Evolutionary conservation across 2,113 vertebrate species (phyloP).

Genomic region (Electrona antarctica): DNA sequence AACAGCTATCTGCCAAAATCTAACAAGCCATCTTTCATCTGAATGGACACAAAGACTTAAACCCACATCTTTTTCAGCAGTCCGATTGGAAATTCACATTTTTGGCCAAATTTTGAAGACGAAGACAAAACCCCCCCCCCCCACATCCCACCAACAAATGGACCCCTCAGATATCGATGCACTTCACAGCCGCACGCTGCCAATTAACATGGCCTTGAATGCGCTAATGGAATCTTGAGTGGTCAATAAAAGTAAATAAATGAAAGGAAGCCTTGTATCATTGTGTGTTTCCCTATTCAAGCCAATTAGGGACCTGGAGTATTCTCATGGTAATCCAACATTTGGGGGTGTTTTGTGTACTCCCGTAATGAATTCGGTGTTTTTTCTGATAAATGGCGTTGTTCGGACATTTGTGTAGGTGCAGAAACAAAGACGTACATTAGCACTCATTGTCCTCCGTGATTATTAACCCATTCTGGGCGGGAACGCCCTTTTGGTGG

Average conservation of each 20-base stretch:
- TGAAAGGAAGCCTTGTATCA: constrained; percentile 60
- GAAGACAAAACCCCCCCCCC: constrained; percentile 58
- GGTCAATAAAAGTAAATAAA: constrained; percentile 73
- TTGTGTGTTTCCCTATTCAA: constrained; percentile 61
- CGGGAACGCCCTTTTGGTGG: too few relatives aligned
- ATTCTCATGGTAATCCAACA: constrained; percentile 77
- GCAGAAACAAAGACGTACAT: constrained; percentile 78
- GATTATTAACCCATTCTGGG: constrained; percentile 51
- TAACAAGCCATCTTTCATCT: constrained; percentile 74
- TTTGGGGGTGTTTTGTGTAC: constrained; percentile 45
- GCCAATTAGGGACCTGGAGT: constrained; percentile 64
- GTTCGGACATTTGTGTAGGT: constrained; percentile 74
- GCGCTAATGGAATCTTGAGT: constrained; percentile 78
- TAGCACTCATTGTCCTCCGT: constrained; percentile 62
- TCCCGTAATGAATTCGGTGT: constrained; percentile 68
- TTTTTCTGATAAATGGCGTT: constrained; percentile 69
- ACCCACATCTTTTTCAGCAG: constrained; percentile 68
- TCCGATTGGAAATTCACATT: constrained; percentile 68
- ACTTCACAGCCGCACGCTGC: constrained; percentile 61
- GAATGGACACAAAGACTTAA: constrained; percentile 75
- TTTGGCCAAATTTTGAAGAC: constrained; percentile 72
- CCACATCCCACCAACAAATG: constrained; percentile 54
- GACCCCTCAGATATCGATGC: constrained; percentile 72
- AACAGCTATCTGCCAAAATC: constrained; percentile 65
- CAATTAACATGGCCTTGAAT: constrained; percentile 68